phyloP scores from a whole-genome alignment of 2,113 vertebrate species.

The Gobio gobio region DNA sequence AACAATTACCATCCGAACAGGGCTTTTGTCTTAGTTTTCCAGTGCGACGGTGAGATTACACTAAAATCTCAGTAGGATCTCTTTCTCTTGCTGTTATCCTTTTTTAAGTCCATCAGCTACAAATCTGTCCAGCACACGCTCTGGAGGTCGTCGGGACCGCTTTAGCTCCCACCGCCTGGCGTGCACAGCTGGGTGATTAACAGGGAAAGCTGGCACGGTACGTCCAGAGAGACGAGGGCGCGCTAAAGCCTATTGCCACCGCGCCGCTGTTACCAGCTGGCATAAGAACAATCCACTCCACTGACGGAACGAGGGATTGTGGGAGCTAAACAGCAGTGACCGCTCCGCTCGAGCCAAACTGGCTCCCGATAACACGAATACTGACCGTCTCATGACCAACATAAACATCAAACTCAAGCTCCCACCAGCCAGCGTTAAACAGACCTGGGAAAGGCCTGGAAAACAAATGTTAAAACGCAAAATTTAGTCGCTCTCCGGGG shows the following conservation, averaged over 20 bases:
- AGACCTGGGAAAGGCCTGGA: constrained; percentile 15
- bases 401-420: constrained; percentile 27
- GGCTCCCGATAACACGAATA: neutral
- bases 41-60: neutral
- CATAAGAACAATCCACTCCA: neutral
- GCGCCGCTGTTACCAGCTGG: constrained; percentile 9
- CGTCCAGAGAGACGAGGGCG: neutral
- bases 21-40: neutral
- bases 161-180: constrained; percentile 58
- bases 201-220: constrained; percentile 54
- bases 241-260: constrained; percentile 1
- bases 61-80: constrained; percentile 60
- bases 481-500: neutral
- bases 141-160: neutral
- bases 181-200: constrained; percentile 59
- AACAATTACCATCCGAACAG: no score
- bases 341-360: neutral
- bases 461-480: neutral
- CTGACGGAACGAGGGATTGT: neutral
- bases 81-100: constrained; percentile 55
- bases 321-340: neutral
- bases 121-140: constrained; percentile 58
- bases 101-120: constrained; percentile 58
- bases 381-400: constrained; percentile 2
- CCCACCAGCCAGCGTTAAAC: constrained; percentile 25